These are phyloP conservation scores for Pimephales promelas DNA, from an alignment of 2,113 vertebrate species.

Conservation along the genomic window DNA sequence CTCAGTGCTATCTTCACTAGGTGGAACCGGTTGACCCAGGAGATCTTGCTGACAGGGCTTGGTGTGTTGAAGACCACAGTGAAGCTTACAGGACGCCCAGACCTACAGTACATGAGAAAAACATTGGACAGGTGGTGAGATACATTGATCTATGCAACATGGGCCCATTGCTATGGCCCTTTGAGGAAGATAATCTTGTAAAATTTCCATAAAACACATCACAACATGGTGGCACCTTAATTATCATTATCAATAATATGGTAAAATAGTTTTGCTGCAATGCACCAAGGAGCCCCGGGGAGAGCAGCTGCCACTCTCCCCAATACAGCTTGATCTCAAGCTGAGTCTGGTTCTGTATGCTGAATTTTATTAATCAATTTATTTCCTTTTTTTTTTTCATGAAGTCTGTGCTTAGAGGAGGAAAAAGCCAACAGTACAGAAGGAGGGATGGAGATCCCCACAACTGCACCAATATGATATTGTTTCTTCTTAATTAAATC, in stretches of 20 bases:
- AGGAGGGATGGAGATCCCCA: slow-evolving; percentile 6
- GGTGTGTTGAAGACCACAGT: slow-evolving; percentile 98
- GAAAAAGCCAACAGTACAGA: neutral
- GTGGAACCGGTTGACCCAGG: slow-evolving; percentile 95
- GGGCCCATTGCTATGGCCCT: neutral
- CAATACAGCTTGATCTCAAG: slow-evolving; percentile 22
- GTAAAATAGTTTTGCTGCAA: slow-evolving; percentile 25
- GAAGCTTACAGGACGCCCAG: slow-evolving; percentile 91
- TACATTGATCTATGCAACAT: neutral
- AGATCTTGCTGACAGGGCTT: slow-evolving; percentile 93
- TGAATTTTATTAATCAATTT: neutral
- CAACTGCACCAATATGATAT: slow-evolving; percentile 8
- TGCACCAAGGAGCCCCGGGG: slow-evolving; percentile 1
- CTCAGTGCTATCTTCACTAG: slow-evolving; percentile 90
- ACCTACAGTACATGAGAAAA: slow-evolving; percentile 71
- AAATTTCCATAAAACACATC: neutral
- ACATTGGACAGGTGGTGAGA: slow-evolving; percentile 36
- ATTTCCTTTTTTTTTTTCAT: neutral
- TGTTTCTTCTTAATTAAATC: slow-evolving; percentile 16
- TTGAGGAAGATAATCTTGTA: neutral
- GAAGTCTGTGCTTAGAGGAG: neutral
- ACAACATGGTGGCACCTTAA: slow-evolving; percentile 22
- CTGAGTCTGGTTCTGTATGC: slow-evolving; percentile 14
- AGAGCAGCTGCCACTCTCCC: slow-evolving; percentile 11
- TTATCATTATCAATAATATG: slow-evolving; percentile 31